Conservation (phyloP, 1,140 invertebrate genomes). For the Eufriesea mexicana region DNA sequence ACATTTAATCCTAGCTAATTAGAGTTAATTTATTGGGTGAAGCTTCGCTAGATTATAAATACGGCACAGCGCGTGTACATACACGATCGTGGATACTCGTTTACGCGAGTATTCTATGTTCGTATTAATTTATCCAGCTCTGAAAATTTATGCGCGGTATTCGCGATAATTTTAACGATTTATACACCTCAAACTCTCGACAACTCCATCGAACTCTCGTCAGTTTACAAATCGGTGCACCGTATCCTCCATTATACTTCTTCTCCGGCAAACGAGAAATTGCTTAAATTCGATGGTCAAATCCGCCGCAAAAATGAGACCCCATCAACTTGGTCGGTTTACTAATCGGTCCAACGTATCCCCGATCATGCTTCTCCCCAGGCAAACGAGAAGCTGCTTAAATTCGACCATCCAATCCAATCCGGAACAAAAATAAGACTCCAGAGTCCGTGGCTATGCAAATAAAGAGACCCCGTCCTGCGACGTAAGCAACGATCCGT, state of each 20-base stretch:
- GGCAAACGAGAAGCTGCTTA: neutral
- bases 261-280: neutral
- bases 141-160: no score
- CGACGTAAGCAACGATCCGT: constrained; percentile 27
- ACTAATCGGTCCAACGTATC: no score
- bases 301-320: no score
- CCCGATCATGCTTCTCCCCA: neutral
- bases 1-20: neutral
- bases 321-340: no score
- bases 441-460: neutral
- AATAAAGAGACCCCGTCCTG: neutral
- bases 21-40: neutral
- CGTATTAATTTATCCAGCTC: no score
- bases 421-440: neutral
- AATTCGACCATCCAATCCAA: neutral
- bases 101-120: no score
- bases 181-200: no score
- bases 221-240: constrained; percentile 1
- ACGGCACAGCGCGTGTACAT: neutral
- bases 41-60: neutral
- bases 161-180: no score
- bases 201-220: no score
- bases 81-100: no score
- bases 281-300: no score
- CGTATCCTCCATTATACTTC: neutral